Evolutionary conservation across 2,888 invertebrate genomes (phyloP), one percentile per base, ranked within the genome.

Genomic region (Amblyteles armatorius): DNA sequence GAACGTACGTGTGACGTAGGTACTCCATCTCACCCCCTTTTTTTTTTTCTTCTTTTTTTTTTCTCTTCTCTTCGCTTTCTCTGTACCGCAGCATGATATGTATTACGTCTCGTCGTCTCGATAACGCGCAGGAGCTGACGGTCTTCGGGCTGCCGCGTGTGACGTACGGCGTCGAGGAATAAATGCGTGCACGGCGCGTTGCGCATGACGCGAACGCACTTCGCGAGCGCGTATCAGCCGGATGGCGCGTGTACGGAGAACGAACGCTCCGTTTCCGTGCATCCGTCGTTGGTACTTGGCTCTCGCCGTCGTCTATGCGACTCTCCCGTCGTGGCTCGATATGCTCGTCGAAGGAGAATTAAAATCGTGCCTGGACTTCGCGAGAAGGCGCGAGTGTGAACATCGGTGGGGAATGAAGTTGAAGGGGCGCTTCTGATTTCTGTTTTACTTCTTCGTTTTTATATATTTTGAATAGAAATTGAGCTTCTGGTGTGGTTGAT

Each of bases 1-100:
- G 68, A 81, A 78, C 80, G 84, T 77, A 78, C 77, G 72, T 84
- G 84, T 80, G 84, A 84, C 63, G 80, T 77, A 73, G 73, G 74
- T 74, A 74, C 78, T 65, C 73, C 65, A 60, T 67, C 57, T 82
- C 76, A 76, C 69, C 67, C 67, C 36, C 71, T 69, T 60, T 33
- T 50, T 40, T 60, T 44, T 67, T 60, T 63, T 57, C 60, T 50
- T 65, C 63, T 60, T 57, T 73, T 69, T 60, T 57, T 73, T 36
- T 36, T 36, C 36, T 36, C 36, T 36, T 36, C 36, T 52, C 48
- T 68, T 69, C 71, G 60, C 68, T 65, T 68, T 77, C 77, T 60
- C 82, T 73, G 48, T 73, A 72, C 77, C 79, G 79, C 81, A 63
- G 73, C 76, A 63, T 71, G 78, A 86, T 83, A 78, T 82, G 73